Percentiles rank a stretch among this genome's conserved stretches.
phyloP scores from a whole-genome alignment of 2,888 invertebrate species.

The Acronicta psi region DNA sequence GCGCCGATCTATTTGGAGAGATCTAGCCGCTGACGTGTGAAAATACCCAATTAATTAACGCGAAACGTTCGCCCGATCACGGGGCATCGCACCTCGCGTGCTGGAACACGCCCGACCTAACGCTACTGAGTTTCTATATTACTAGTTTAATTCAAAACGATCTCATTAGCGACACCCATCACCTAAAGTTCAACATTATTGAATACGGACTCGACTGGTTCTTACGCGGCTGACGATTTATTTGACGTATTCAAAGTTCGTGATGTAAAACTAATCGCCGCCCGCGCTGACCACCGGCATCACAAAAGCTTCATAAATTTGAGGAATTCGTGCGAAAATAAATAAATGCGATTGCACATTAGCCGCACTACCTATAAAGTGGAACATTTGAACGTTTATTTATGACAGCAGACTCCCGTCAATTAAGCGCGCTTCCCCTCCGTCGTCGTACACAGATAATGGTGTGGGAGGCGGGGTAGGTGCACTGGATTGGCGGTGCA shows the following conservation, averaged over 20 bases:
- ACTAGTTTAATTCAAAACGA: conserved; percentile 70
- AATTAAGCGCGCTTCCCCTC: conserved; percentile 61
- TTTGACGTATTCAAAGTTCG: conserved; percentile 24
- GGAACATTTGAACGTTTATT: conserved; percentile 66
- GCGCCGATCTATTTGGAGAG: conserved; percentile 88
- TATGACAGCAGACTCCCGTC: conserved; percentile 56
- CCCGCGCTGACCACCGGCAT: conserved; percentile 50
- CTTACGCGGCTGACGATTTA: background rate
- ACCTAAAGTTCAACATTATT: conserved; percentile 17
- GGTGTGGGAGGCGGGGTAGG: conserved; percentile 50
- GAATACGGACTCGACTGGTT: background rate
- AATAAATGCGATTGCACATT: conserved; percentile 67
- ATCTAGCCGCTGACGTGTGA: conserved; percentile 88
- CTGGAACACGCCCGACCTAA: conserved; percentile 68
- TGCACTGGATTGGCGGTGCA: conserved; percentile 53
- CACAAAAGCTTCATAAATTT: conserved; percentile 61
- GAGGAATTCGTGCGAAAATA: conserved; percentile 59
- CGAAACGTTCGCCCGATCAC: conserved; percentile 77
- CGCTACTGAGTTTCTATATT: conserved; percentile 69
- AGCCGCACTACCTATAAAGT: conserved; percentile 62
- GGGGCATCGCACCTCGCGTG: conserved; percentile 83
- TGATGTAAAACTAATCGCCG: conserved; percentile 40
- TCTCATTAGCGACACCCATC: conserved; percentile 56
- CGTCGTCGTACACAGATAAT: conserved; percentile 48
- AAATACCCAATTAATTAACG: conserved; percentile 89